Evolutionary conservation across 2,797 vertebrate species (phyloP), one percentile per base, ranked within the genome.

Genomic region (Neostethus bicornis): DNA sequence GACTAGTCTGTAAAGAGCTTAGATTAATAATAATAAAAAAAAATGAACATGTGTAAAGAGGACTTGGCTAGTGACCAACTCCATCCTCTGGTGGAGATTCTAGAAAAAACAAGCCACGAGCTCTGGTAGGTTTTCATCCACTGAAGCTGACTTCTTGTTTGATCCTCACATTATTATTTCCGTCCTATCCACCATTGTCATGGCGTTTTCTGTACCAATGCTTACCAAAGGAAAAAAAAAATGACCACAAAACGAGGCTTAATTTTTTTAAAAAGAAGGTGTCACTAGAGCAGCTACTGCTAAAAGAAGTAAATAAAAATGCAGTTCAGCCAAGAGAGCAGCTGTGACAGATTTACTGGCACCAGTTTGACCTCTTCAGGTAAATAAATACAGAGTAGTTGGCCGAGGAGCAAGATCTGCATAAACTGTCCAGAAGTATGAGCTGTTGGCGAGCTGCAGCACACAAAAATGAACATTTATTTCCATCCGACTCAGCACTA

Each of bases 91-190:
- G 47, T 49, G 45, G n/a, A 73, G 65, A 70, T 71, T 31, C 57
- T 38, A 63, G 66, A 67, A 64, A 35, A 17, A 68, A 19, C 44
- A 44, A 59, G 81, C 75, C 67, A 81, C 80, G 68, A 75, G 10
- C 58, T 79, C 77, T 76, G 81, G 84, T 60, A 0, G 48, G 49
- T 34, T 55, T 65, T 80, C 78, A 76, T 16, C 42, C 20, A 23
- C 53, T 59, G 66, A 3, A 17, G 55, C 51, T 77, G 84, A 83
- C 66, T 71, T 73, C 53, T 59, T 23, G 71, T 62, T 69, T 77
- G 67, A 81, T 76, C 81, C 59, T 66, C 39, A 11, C 56, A 69
- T 78, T 61, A 81, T 87, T 87, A 86, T 87, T 80, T 66, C 37
- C 55, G 76, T 58, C 68, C 37, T 55, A 76, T 58, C 68, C 56